phyloP scores from a whole-genome alignment of 2,797 vertebrate genomes.

The Dallia pectoralis region DNA sequence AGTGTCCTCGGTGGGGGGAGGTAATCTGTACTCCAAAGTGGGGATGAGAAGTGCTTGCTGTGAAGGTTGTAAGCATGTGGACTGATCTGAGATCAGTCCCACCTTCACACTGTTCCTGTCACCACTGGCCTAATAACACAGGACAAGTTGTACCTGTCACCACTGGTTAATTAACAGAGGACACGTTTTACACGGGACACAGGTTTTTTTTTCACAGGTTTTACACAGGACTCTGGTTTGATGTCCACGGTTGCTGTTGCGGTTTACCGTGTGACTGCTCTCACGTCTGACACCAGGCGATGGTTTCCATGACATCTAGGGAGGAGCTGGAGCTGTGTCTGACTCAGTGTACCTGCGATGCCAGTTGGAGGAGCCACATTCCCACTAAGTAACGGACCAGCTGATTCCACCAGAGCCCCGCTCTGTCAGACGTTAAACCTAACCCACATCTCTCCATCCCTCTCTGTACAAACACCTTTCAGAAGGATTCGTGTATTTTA shows the following conservation, averaged over 20 bases:
- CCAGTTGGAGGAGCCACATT: not conserved
- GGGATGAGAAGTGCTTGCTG: not conserved
- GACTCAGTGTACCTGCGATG: slow-evolving; percentile 1
- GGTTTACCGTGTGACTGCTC: slow-evolving; percentile 12
- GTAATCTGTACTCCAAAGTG: not conserved
- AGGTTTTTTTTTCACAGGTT: not conserved
- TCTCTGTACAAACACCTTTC: not conserved
- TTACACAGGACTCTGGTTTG: not conserved
- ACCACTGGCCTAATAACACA: not conserved
- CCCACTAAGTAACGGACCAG: not conserved
- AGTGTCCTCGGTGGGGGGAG: slow-evolving; percentile 3
- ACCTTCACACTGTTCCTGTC: not conserved
- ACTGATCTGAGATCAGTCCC: not conserved
- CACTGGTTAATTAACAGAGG: not conserved
- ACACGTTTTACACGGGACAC: not conserved
- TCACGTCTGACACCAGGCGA: not conserved
- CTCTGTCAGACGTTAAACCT: not conserved
- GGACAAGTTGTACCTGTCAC: not conserved
- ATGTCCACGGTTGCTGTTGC: slow-evolving; percentile 7
- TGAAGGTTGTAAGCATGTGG: not conserved
- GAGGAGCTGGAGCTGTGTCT: slow-evolving; percentile 4
- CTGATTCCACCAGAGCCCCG: not conserved
- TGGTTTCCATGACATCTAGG: slow-evolving; percentile 13
- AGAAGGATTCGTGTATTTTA: not conserved
- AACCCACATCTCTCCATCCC: no score